Base-by-base conservation (phyloP, 2,888 invertebrate species). In the Tinea semifulvella region DNA sequence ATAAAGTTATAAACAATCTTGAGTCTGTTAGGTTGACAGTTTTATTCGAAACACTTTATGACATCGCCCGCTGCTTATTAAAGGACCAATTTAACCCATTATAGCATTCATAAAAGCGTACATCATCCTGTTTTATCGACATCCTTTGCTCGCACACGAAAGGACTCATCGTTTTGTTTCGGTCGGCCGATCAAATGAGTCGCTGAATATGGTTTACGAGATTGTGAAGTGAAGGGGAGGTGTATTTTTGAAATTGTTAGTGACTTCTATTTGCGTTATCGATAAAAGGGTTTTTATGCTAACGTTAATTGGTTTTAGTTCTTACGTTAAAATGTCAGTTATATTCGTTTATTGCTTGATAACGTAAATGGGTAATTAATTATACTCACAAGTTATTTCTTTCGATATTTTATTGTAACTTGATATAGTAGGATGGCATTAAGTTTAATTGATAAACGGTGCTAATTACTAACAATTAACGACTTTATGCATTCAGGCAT, bases 41-140 rank as follows among this genome's bases (percentile, higher is more conserved):
- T 70, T 68, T 68, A 69, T 68, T 66, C 55, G 60, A 63, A 60
- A 61, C 65, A 60, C 63, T 70, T 70, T 68, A 68, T 65, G 68
- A 67, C 65, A 64, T 65, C 61, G 63, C 59, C 61, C 61, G 61
- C 54, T 63, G 63, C 68, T 71, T 71, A 71, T 70, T 73, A 70
- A 70, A 51, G 52, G 50, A 75, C 76, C 76, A 75, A 76, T 79
- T 77, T 72, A 74, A 77, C 71, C 75, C 75, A 77, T 76, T 77
- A 76, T 68, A 66, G 66, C 65, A 68, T 68, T 72, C 70, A 71
- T 73, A 75, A 74, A 71, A 72, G 67, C 67, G 70, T 71, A 67
- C 72, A 70, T 76, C 76, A 76, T 75, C 72, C 72, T 75, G 75
- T 72, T 74, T 67, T 66, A 64, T 62, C 56, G 50, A 49, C 50